A percentile compares a stretch with the other conserved stretches of the same genome.
Conservation (phyloP, 2,888 invertebrate species). For the Machimus atricapillus region DNA sequence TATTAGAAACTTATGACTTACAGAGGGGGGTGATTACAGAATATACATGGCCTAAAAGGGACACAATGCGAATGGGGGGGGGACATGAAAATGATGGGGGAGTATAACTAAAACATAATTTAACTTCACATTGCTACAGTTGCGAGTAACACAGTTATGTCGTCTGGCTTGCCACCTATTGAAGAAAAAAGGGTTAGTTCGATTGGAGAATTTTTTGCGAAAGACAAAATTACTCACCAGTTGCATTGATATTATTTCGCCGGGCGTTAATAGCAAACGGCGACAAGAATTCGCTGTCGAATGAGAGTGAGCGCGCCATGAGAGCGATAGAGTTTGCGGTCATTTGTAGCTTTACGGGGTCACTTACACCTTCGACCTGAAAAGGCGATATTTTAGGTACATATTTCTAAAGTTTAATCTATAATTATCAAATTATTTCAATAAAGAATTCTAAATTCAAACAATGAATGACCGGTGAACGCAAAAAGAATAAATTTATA, state of each 20-base stretch:
- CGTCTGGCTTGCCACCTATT: slow-evolving; percentile 96
- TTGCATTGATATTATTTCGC: slow-evolving; percentile 90
- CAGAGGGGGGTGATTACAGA: not conserved
- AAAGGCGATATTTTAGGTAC: slow-evolving; percentile 44
- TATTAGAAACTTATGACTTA: not conserved
- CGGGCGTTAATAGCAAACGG: slow-evolving; percentile 94
- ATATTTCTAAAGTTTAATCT: too few species aligned
- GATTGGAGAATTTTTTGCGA: not conserved
- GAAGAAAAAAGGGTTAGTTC: not conserved
- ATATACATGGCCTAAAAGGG: not conserved
- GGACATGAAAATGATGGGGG: not conserved
- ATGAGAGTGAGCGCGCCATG: slow-evolving; percentile 93
- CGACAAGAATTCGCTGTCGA: slow-evolving; percentile 93
- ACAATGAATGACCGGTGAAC: too few species aligned
- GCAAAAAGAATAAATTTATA: too few species aligned
- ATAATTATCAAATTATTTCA: too few species aligned
- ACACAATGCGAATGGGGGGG: not conserved
- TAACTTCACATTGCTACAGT: slow-evolving; percentile 77
- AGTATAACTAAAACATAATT: slow-evolving; percentile 24
- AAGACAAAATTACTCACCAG: slow-evolving; percentile 68
- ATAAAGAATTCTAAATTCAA: too few species aligned
- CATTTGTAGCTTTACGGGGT: slow-evolving; percentile 80
- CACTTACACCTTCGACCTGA: slow-evolving; percentile 72
- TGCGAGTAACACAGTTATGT: slow-evolving; percentile 96
- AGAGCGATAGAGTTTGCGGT: slow-evolving; percentile 94